Base-by-base conservation (phyloP, 2,888 invertebrate genomes). In the Trissoscelio sp. region DNA sequence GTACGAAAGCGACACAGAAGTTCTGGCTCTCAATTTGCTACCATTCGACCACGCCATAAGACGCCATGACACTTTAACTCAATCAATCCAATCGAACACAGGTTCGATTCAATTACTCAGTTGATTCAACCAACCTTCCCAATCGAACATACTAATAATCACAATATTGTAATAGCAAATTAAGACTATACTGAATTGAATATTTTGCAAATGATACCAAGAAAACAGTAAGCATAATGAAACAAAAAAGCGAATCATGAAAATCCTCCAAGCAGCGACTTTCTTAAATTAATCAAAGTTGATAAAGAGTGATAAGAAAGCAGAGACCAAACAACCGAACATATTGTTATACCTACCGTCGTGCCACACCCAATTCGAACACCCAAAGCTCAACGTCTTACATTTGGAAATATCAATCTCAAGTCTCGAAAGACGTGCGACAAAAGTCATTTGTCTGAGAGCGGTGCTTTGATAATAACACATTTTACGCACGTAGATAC, bases 261-360 rank as follows among this genome's bases (percentile, higher is more conserved):
- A 37, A 51, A 28, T 14, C 4, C 60, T 53, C 51, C 53, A 55
- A 73, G 2, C 11, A 55, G 20, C 53, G 16, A 73, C 46, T 73
- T 73, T 44, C 55, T 73, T 60, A 51, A 77, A 60, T 14, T 22
- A 2, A 20, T 9, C 2, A 22, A 46, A 46, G 42, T 18, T 31
- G 14, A 16, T 11, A 70, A 60, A 77, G n/a, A n/a, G n/a, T n/a
- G n/a, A n/a, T n/a, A n/a, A 28, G 6, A 28, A 6, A 28, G n/a
- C 83, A 90, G 90, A 91, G 90, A 90, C 90, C 91, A 91, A 90
- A 88, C 89, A 90, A 90, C 89, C 84, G 67, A 86, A 87, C 86
- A 86, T 88, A 87, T 88, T 87, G 85, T 87, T 87, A 91, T 91
- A 91, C 91, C 91, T 91, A 91, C 91, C 91, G 89, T 91, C 88